A percentile compares a stretch with the other conserved stretches of the same genome.
Evolutionary conservation across 2,888 invertebrate species (phyloP).

Genomic region (Synergus umbraculus): DNA sequence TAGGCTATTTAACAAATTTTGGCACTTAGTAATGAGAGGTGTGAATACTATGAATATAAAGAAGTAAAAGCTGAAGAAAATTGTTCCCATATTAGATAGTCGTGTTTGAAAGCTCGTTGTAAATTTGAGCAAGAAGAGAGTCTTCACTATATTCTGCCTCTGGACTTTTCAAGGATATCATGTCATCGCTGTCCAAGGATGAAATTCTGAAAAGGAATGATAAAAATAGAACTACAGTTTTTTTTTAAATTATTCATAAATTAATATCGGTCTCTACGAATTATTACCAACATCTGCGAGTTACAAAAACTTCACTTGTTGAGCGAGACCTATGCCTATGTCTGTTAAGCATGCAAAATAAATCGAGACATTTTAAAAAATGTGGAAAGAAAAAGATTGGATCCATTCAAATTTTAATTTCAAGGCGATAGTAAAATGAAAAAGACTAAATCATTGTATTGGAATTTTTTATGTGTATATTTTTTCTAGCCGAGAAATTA

Average conservation of each 20-base stretch:
- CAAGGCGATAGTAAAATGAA: background rate
- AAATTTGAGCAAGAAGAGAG: constrained; percentile 71
- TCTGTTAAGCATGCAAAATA: constrained; percentile 71
- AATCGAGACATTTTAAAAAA: constrained; percentile 46
- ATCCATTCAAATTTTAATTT: background rate
- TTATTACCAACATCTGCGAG: constrained; percentile 66
- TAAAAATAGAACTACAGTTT: constrained; percentile 38
- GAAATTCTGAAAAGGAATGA: constrained; percentile 63
- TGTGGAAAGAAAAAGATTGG: background rate
- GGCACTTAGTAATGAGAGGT: constrained; percentile 41
- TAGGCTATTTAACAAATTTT: constrained; percentile 28
- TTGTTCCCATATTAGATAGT: constrained; percentile 64
- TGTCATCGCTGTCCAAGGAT: constrained; percentile 64
- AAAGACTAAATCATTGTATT: constrained; percentile 3
- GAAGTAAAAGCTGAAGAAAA: constrained; percentile 35
- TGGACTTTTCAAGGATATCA: constrained; percentile 68
- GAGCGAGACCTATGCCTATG: constrained; percentile 64
- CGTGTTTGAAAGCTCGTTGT: constrained; percentile 74
- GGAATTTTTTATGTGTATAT: background rate
- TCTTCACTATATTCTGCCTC: constrained; percentile 63
- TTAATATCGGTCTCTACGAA: constrained; percentile 17
- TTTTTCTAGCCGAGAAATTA: background rate
- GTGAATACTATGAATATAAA: constrained; percentile 32
- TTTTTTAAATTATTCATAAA: background rate
- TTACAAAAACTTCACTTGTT: constrained; percentile 48